Base-by-base conservation (phyloP, 2,888 invertebrate genomes). In the Pogonocherus hispidulus region DNA sequence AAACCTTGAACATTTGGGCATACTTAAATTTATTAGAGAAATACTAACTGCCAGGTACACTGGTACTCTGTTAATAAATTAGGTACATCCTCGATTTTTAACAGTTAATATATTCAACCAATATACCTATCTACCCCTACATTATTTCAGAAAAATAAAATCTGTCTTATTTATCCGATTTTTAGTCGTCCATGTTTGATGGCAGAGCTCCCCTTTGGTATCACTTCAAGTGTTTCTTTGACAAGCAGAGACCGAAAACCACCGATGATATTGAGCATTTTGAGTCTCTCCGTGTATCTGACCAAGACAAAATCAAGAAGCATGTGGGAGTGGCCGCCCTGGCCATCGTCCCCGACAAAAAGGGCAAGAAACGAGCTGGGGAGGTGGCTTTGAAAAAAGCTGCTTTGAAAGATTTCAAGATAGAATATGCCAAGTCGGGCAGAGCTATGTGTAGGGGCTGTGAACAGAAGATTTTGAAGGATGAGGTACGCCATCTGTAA, bases 121-220 rank as follows among this genome's bases (percentile, higher is more conserved):
- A n/a, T n/a, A n/a, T n/a, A n/a, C n/a, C n/a, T n/a, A n/a, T n/a
- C n/a, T n/a, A n/a, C n/a, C n/a, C n/a, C n/a, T 27, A 27, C 8
- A 5, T 8, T 8, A 8, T 27, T 27, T 27, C 27, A 8, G 3
- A 27, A 3, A 27, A 27, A 8, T 27, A 27, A 27, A 27, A 27
- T 8, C 3, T 9, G 6, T 49, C 2, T 16, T 52, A 46, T 11
- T 20, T 67, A 72, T 78, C 75, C n/a, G n/a, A n/a, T 75, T 87
- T 87, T 46, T 83, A 96, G 95, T 96, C 95, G 11, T 91, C 94
- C 0, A 90, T 92, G 81, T 93, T 93, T 85, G 97, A 97, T 90
- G 94, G 95, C 0, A 95, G 93, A 84, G 89, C 91, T 76, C 90
- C 96, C 0, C 91, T 92, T 78, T 98, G 98, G 98, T 94, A 92